Evolutionary conservation across 2,888 invertebrate species (phyloP), one percentile per base, ranked within the genome.

Genomic region (Pristionchus mayeri): DNA sequence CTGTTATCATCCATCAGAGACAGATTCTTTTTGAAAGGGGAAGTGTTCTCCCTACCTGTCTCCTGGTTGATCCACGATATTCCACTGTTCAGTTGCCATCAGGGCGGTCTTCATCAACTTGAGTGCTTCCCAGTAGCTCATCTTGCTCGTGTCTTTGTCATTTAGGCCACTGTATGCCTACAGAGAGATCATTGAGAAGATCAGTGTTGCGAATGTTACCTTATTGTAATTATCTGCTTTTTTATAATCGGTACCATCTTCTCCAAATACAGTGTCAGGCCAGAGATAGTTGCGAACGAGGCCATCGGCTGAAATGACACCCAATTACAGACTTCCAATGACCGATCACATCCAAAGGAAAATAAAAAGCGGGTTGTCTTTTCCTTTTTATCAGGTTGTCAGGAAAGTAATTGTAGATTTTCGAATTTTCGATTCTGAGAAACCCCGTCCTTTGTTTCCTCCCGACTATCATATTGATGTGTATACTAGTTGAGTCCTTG

Each of bases 231-330:
- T 67, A 34, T 82, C 67, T 21, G 67, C n/a, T 21, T 21, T 34
- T 21, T 27, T 27, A 11, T 37, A 37, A n/a, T 67, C n/a, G 21
- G 34, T 81, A 44, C 34, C 60, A n/a, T 79, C 79, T 13, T n/a
- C 21, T 21, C 81, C 81, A 44, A 60, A 81, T 1, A 57, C 16
- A 6, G 9, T 37, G 18, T 57, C 67, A 0, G 82, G 82, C 63
- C 67, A 82, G 48, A 67, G 63, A 27, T 63, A 67, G 34, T 82
- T 82, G 7, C 24, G 16, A 13, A 63, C 37, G 21, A 82, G 82
- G 6, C 11, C 0, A 13, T 44, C 40, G 11, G 82, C 82, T 82
- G 82, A 9, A 82, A 82, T 78, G 24, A 18, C 13, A n/a, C n/a
- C n/a, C n/a, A n/a, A n/a, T n/a, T n/a, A 52, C 3, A 79, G 30